Evolutionary conservation across 2,113 vertebrate genomes (phyloP).

Genomic region (Odobenus rosmarus): DNA sequence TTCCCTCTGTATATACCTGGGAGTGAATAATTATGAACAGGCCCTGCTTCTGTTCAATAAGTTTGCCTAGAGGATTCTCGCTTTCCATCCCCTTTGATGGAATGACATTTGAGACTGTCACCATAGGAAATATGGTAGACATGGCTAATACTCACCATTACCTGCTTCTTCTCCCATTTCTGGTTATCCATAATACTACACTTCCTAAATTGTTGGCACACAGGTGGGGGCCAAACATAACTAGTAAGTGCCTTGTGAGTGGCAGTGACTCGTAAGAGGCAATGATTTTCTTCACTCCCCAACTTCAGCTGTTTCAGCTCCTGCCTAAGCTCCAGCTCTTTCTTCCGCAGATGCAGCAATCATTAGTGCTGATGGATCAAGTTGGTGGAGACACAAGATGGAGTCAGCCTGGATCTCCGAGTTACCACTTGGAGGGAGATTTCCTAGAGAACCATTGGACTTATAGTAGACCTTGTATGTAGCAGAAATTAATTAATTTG

Average conservation of each 20-base stretch:
- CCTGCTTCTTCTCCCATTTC: not conserved
- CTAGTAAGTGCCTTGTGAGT: not conserved
- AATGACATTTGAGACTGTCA: not conserved
- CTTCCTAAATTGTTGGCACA: not conserved
- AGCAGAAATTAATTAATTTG: not conserved
- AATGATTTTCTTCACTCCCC: not conserved
- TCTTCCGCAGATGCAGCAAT: not conserved
- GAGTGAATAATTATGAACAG: not conserved
- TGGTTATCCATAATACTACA: not conserved
- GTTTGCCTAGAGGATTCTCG: not conserved
- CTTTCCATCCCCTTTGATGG: not conserved
- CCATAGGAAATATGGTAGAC: not conserved
- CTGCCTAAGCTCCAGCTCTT: not conserved
- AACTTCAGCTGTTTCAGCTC: not conserved
- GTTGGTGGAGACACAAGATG: not conserved
- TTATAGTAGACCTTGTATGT: not conserved
- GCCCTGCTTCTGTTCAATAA: not conserved
- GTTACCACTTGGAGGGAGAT: not conserved
- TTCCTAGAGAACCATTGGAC: not conserved
- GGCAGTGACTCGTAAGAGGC: not conserved
- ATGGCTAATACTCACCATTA: not conserved
- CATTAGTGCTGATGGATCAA: not conserved
- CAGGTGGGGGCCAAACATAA: not conserved
- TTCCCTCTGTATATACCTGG: not conserved
- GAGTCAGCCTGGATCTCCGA: not conserved